Conservation (phyloP, 2,888 invertebrate genomes). For the Leptopilina drosophilae region DNA sequence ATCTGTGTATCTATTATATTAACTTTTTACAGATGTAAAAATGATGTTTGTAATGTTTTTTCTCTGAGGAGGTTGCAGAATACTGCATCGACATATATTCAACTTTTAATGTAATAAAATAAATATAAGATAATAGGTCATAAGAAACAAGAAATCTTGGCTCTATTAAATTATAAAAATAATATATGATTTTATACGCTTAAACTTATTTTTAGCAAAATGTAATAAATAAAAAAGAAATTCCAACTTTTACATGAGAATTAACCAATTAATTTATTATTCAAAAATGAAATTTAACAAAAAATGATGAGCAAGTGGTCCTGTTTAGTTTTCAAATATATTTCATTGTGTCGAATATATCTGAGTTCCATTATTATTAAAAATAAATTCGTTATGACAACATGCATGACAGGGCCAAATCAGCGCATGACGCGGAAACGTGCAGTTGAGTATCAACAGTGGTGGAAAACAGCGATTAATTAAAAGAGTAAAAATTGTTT, state of each 20-base stretch:
- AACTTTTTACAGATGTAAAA: too few species aligned
- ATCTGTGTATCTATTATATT: too few species aligned
- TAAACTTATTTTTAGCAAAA: too few species aligned
- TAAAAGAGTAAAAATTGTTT: slow-evolving; percentile 77
- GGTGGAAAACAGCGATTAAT: slow-evolving; percentile 72
- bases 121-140: too few species aligned
- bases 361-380: slow-evolving; percentile 13
- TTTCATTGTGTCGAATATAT: not conserved
- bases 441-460: slow-evolving; percentile 52
- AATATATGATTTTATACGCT: not conserved
- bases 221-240: too few species aligned
- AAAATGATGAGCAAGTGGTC: not conserved
- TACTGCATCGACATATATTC: too few species aligned
- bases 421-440: slow-evolving; percentile 47
- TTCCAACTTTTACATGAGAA: too few species aligned
- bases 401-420: slow-evolving; percentile 35
- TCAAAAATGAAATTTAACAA: not conserved
- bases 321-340: not conserved
- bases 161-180: too few species aligned
- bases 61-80: too few species aligned
- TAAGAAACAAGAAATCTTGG: too few species aligned
- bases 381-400: slow-evolving; percentile 36
- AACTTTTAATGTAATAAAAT: too few species aligned
- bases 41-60: too few species aligned
- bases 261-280: not conserved